These are phyloP conservation scores for Ovis canadensis DNA, from an alignment of 2,113 vertebrate species.

Conservation along the genomic window DNA sequence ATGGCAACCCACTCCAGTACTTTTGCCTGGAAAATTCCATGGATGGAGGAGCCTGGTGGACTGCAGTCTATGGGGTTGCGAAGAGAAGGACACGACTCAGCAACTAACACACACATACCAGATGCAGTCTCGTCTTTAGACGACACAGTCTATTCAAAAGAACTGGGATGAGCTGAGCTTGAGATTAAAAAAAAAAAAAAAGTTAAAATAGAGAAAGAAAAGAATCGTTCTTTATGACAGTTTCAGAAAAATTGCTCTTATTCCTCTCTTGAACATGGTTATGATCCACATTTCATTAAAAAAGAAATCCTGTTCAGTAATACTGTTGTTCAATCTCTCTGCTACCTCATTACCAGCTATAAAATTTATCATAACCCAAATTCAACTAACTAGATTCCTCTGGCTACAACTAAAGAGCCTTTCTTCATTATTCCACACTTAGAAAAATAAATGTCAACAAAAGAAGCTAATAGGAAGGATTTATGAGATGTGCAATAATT, in stretches of 20 bases:
- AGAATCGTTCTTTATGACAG: not conserved
- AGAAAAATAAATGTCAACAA: not conserved
- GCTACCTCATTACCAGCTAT: not conserved
- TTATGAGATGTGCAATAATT: not conserved
- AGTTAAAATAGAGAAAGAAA: not conserved
- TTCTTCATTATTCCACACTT: slow-evolving; percentile 16
- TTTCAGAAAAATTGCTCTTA: slow-evolving; percentile 3
- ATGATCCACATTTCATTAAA: not conserved
- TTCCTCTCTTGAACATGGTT: not conserved
- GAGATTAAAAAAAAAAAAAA: not conserved
- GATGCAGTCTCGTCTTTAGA: not conserved
- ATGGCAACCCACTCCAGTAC: not conserved
- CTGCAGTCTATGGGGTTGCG: not conserved
- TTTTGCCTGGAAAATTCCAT: not conserved
- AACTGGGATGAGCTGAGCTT: not conserved
- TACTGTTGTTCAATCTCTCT: not conserved
- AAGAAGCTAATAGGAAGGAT: not conserved
- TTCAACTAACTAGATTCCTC: not conserved
- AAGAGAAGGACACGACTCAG: fast-evolving
- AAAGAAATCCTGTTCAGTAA: not conserved
- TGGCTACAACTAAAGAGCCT: not conserved
- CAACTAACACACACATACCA: not conserved
- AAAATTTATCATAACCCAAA: not conserved
- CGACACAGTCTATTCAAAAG: not conserved
- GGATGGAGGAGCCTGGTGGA: not conserved